Conservation (phyloP, 1,140 invertebrate species). For the Apis laboriosa region DNA sequence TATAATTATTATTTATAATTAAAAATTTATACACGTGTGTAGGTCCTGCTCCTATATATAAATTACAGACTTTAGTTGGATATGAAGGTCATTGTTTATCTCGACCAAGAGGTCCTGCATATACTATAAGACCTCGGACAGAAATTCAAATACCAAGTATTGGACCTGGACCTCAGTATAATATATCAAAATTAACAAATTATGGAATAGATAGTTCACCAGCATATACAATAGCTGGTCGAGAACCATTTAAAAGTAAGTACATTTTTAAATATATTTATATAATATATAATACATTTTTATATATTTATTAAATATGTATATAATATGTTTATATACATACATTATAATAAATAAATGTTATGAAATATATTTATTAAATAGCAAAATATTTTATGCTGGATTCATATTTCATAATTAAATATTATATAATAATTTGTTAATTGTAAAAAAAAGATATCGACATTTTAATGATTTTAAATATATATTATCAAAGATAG, state of each 20-base stretch:
- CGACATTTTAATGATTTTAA: too few species aligned
- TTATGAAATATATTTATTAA: too few species aligned
- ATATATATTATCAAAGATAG: too few species aligned
- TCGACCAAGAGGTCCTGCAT: conserved; percentile 74
- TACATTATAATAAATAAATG: too few species aligned
- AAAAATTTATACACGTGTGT: background rate
- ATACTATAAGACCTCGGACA: conserved; percentile 65
- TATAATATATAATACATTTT: background rate
- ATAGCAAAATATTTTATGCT: too few species aligned
- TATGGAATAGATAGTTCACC: conserved; percentile 68
- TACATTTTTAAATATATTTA: background rate
- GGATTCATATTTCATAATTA: too few species aligned
- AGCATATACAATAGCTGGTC: conserved; percentile 69
- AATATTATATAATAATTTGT: too few species aligned
- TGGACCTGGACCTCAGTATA: conserved; percentile 75
- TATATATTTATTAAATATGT: too few species aligned
- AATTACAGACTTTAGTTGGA: conserved; percentile 73
- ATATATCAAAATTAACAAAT: conserved; percentile 70
- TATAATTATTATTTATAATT: too few species aligned
- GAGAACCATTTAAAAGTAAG: conserved; percentile 43
- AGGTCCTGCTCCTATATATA: conserved; percentile 79
- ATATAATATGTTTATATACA: background rate
- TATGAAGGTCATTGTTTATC: conserved; percentile 76
- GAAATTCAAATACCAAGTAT: conserved; percentile 3
- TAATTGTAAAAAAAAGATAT: too few species aligned